Conservation (phyloP, 2,888 invertebrate genomes). For the Coremacera marginata region DNA sequence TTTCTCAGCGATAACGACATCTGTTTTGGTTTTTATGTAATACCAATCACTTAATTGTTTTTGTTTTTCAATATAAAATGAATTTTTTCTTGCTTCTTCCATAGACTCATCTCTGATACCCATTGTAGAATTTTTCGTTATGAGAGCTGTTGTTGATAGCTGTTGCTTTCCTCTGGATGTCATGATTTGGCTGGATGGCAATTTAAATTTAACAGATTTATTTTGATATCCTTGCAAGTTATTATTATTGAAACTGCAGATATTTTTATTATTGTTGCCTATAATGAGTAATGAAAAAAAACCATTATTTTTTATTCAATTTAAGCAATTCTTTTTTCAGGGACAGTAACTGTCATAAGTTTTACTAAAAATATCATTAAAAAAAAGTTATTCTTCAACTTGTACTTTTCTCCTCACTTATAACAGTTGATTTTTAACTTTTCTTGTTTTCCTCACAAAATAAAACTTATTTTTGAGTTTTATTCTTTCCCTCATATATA, state of each 20-base stretch:
- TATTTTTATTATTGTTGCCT: slow-evolving; percentile 5
- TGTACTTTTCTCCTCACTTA: too few relatives aligned
- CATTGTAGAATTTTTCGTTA: not conserved
- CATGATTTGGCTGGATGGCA: not conserved
- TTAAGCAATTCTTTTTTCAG: too few relatives aligned
- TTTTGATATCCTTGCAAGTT: not conserved
- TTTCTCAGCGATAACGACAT: slow-evolving; percentile 30
- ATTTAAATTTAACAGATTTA: not conserved
- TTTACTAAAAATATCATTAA: too few relatives aligned
- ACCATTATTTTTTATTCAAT: slow-evolving; percentile 8
- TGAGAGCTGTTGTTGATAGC: not conserved
- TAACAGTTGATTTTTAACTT: too few relatives aligned
- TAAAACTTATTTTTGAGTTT: too few relatives aligned
- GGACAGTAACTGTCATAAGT: too few relatives aligned
- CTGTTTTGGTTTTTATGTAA: slow-evolving; percentile 53
- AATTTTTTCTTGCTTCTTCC: slow-evolving; percentile 45
- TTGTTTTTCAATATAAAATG: slow-evolving; percentile 52
- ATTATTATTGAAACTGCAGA: not conserved
- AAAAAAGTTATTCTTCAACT: too few relatives aligned
- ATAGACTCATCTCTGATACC: not conserved
- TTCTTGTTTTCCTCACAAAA: too few relatives aligned
- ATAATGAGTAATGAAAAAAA: slow-evolving; percentile 1
- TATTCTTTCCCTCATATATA: too few relatives aligned
- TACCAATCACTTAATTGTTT: slow-evolving; percentile 57
- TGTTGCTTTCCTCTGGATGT: slow-evolving; percentile 5